A percentile compares a stretch with the other conserved stretches of the same genome.
Evolutionary conservation across 2,888 invertebrate species (phyloP).

Genomic region (Hylaea fasciaria): DNA sequence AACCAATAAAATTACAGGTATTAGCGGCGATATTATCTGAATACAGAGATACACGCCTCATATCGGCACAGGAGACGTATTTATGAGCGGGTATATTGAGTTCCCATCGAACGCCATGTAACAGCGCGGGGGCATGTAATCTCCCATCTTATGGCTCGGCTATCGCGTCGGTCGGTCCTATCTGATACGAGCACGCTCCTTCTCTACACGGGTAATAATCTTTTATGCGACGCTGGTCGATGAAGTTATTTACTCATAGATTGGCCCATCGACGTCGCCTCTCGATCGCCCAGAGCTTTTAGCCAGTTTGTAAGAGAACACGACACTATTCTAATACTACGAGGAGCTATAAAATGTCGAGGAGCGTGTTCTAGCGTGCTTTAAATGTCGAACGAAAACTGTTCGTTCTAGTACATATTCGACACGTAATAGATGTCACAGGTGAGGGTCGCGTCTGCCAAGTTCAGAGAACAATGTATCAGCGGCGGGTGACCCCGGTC

Average conservation of each 20-base stretch:
- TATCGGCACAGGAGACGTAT: constrained; percentile 56
- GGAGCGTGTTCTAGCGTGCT: neutral
- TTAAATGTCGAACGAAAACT: neutral
- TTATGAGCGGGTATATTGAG: constrained; percentile 65
- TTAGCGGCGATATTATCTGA: constrained; percentile 59
- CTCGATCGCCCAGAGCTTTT: constrained; percentile 34
- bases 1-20: constrained; percentile 55
- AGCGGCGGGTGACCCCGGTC: constrained; percentile 54
- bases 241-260: constrained; percentile 65
- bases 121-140: constrained; percentile 57
- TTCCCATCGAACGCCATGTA: constrained; percentile 58
- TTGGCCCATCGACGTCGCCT: constrained; percentile 50
- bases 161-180: constrained; percentile 55
- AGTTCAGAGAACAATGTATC: constrained; percentile 66
- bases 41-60: constrained; percentile 61
- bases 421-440: constrained; percentile 48
- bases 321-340: constrained; percentile 11
- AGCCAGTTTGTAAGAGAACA: constrained; percentile 40
- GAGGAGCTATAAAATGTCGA: neutral
- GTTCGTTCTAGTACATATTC: constrained; percentile 2
- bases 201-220: constrained; percentile 58
- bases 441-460: constrained; percentile 59
- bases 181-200: constrained; percentile 59
- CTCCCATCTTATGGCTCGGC: constrained; percentile 55
- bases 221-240: constrained; percentile 57